Evolutionary conservation across 2,113 vertebrate species (phyloP).

Genomic region (Rhizomys pruinosus): DNA sequence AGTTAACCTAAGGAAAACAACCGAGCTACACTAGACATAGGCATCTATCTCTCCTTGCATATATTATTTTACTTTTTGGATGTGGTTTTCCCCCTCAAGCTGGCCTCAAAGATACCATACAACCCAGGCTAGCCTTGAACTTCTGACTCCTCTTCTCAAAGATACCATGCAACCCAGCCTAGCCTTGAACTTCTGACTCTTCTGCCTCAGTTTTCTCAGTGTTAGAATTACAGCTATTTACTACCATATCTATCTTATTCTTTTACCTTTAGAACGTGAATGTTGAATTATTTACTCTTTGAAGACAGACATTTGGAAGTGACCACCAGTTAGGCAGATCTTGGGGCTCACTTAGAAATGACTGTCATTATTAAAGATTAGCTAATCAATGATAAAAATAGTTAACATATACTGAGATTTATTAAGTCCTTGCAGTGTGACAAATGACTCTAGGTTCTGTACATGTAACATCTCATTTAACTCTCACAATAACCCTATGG

Average conservation of each 20-base stretch:
- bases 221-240: not conserved
- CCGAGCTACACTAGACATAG: not conserved
- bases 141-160: not conserved
- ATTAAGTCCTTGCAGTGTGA: not conserved
- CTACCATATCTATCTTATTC: not conserved
- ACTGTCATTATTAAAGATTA: not conserved
- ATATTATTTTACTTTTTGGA: not conserved
- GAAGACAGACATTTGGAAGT: not conserved
- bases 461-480: not conserved
- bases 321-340: too few species aligned
- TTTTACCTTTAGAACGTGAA: conserved; percentile 42
- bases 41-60: not conserved
- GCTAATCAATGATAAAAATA: not conserved
- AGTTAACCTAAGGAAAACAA: not conserved
- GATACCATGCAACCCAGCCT: too few species aligned
- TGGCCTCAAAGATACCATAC: not conserved
- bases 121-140: too few species aligned
- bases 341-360: too few species aligned
- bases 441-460: not conserved
- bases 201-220: not conserved
- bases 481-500: not conserved
- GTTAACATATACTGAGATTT: not conserved
- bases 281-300: not conserved
- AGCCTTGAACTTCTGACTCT: not conserved
- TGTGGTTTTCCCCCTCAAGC: not conserved